Percentiles rank a stretch among this genome's conserved stretches.
These are phyloP conservation scores for Beris morrisii DNA, from an alignment of 2,888 invertebrate genomes.

Conservation along the genomic window DNA sequence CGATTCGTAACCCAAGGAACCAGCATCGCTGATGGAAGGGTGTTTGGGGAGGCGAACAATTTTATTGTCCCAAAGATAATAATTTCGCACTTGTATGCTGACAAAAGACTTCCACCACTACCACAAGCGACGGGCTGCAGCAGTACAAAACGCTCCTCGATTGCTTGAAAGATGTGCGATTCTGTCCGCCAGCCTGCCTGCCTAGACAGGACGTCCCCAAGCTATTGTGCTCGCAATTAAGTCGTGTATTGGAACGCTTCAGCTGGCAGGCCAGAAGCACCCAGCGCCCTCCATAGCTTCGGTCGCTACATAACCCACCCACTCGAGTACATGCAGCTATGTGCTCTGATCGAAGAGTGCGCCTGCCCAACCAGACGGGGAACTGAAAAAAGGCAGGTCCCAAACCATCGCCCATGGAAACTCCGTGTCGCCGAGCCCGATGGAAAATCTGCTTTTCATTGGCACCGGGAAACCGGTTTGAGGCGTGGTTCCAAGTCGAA, in stretches of 20 bases:
- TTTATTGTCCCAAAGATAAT: conserved; percentile 39
- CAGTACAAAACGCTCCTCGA: neutral
- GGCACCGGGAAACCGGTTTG: conserved; percentile 7
- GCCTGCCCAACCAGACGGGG: conserved; percentile 27
- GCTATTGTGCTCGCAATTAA: conserved; percentile 40
- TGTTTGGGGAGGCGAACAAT: conserved; percentile 32
- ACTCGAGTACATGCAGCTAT: conserved; percentile 7
- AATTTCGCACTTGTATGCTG: conserved; percentile 40
- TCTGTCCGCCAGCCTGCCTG: conserved; percentile 33
- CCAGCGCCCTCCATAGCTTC: conserved; percentile 16
- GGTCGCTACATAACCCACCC: conserved; percentile 1
- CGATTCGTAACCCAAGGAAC: neutral
- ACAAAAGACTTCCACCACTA: conserved; percentile 38
- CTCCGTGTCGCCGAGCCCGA: conserved; percentile 3
- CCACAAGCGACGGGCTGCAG: conserved; percentile 9
- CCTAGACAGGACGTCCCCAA: conserved; percentile 46
- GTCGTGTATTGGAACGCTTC: conserved; percentile 21
- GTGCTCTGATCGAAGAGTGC: neutral
- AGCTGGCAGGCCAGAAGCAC: neutral
- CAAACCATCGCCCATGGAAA: conserved; percentile 16
- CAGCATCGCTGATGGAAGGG: neutral
- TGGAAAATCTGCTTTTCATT: neutral
- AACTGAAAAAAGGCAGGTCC: neutral
- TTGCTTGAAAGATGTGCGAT: neutral
- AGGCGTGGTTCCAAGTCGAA: conserved; percentile 1